Base-by-base conservation (phyloP, 2,797 vertebrate species). In the Eulemur rubriventer region DNA sequence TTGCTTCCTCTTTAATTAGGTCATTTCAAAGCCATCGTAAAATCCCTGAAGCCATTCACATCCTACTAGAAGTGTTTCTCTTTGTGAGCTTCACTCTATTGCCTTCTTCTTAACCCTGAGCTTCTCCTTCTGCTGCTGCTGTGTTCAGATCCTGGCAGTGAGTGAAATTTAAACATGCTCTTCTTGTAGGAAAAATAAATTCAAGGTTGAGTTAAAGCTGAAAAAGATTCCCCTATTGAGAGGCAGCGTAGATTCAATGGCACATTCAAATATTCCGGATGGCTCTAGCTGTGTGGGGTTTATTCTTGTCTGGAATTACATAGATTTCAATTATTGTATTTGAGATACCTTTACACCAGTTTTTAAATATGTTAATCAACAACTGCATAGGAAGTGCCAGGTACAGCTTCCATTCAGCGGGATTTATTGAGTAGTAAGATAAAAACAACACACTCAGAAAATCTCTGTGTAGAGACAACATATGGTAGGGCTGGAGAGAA, bases 101-200 rank as follows among this genome's bases (percentile, higher is more conserved):
- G 6, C 35, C 43, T 73, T 67, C 52, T 30, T n/a, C 24, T 81
- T 55, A 28, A 28, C 7, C n/a, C 52, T 28, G 1, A 17, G 18
- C 8, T 13, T 6, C 4, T 7, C 18, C 48, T n/a, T 7, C 26
- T 35, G 41, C 6, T 43, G 35, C 30, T 24, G 0, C 7, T 0
- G 20, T 48, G 48, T 20, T 20, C 9, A 38, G 10, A 26, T n/a
- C 16, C 14, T 69, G 22, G n/a, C 48, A 30, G 9, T 43, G 14
- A 59, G 26, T n/a, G n/a, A 14, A 35, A 48, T 69, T 63, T 83
- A 22, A 35, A 70, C 46, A 48, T 63, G 33, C 14, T 89, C n/a
- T 78, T 28, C 28, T 70, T 30, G 6, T 20, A 28, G 17, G 63
- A 83, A 80, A 93, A 59, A 24, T 73, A 91, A 86, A 63, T 57